Evolutionary conservation across 2,113 vertebrate species (phyloP), one percentile per base, ranked within the genome.

Genomic region (Piprites chloris): DNA sequence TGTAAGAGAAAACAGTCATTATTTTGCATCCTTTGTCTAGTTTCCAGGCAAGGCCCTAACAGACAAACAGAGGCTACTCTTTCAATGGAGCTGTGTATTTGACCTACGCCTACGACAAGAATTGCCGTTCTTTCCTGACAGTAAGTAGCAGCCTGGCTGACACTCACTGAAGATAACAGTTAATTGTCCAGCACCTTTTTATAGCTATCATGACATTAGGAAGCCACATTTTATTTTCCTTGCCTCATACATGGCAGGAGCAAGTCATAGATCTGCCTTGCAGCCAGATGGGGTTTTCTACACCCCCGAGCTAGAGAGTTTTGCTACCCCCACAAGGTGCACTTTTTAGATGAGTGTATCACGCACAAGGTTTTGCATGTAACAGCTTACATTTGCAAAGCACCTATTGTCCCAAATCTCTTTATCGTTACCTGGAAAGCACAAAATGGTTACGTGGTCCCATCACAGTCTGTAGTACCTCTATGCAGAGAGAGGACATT

Each of bases 1-100:
- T 99, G 97, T 42, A 97, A 94, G 21, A 87, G 49, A 94, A 78
- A 93, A 93, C 76, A 14, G 12, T 44, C 9, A 53, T 87, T 56
- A 76, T 46, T 93, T 65, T 73, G 8, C 16, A 72, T 69, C 14
- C 20, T 77, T 62, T 2, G 0, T 62, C 58, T 83, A 32, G 14
- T 67, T 27, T 90, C 72, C 79, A 65, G 49, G 17, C 24, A 93
- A 76, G 72, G 30, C 63, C 22, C 46, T 53, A 94, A 80, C 20
- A 66, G 24, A 67, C 32, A 71, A 87, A 55, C 14, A 75, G 35
- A 85, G 2, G 13, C 33, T 35, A 65, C 24, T 58, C 3, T 17
- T 53, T n/a, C 44, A 79, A 8, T 6, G 17, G n/a, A 59, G 12
- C 4, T 71, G 26, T 16, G 35, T 30, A 18, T 44, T 7, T 42